A percentile compares a stretch with the other conserved stretches of the same genome.
Conservation (phyloP, 37 sponge, comb jelly and placozoan genomes). For the Geodia barretti region DNA sequence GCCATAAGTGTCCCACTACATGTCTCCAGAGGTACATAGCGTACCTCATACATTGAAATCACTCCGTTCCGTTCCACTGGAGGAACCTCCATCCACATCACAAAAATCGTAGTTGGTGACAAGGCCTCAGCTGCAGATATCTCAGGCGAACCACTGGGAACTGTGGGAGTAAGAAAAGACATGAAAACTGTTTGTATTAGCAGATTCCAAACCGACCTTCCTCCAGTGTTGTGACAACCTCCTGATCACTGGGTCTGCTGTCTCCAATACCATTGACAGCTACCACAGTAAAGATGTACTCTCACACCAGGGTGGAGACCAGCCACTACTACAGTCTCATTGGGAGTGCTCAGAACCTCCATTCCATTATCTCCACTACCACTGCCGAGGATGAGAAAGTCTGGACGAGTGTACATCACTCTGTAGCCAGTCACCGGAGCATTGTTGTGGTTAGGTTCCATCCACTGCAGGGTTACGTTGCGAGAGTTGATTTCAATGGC, state of each 20-base stretch:
- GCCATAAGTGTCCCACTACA: not conserved
- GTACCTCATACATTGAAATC: conserved; percentile 22
- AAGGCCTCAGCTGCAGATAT: not conserved
- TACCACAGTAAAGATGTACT: conserved; percentile 55
- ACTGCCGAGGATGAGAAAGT: conserved; percentile 27
- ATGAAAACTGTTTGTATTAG: not conserved
- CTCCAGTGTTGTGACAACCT: conserved; percentile 23
- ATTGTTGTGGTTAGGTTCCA: conserved; percentile 71
- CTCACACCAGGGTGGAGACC: conserved; percentile 48
- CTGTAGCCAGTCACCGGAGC: conserved; percentile 52
- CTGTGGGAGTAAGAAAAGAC: not conserved
- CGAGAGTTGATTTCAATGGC: conserved; percentile 13
- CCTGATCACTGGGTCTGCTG: conserved; percentile 33
- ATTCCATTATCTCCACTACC: no score
- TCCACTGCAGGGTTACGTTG: conserved; percentile 25
- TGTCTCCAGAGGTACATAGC: conserved; percentile 13
- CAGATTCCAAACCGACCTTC: conserved; percentile 39
- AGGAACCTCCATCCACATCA: conserved; percentile 14
- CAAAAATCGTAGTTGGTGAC: conserved; percentile 20
- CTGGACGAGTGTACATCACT: conserved; percentile 1
- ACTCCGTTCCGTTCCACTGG: conserved; percentile 30
- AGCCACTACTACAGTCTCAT: conserved; percentile 12
- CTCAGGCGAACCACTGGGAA: conserved; percentile 22
- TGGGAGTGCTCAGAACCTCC: not conserved
- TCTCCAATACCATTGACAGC: conserved; percentile 59